A percentile compares a stretch with the other conserved stretches of the same genome.
These are phyloP conservation scores for Nilaparvata lugens DNA, from an alignment of 1,140 invertebrate genomes.

Conservation along the genomic window DNA sequence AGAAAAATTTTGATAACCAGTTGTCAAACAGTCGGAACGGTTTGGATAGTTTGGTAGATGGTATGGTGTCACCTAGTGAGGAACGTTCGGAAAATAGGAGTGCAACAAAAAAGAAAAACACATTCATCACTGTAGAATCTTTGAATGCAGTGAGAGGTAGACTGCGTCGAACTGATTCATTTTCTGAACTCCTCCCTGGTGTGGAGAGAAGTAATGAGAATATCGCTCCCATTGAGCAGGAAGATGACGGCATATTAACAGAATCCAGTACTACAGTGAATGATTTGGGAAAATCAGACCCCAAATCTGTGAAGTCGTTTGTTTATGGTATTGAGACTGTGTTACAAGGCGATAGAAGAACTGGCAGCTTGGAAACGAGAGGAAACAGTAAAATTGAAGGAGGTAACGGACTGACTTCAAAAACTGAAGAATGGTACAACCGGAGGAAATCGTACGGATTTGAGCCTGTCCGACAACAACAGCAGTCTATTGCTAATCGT, in stretches of 20 bases:
- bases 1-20: neutral
- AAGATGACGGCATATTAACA: slow-evolving; percentile 38
- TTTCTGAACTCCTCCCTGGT: too few relatives aligned
- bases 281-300: slow-evolving; percentile 15
- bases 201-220: neutral
- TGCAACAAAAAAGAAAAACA: slow-evolving; percentile 25
- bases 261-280: slow-evolving; percentile 23
- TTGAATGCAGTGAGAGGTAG: slow-evolving; percentile 45
- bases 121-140: slow-evolving; percentile 47
- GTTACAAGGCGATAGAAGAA: slow-evolving; percentile 42
- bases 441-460: slow-evolving; percentile 63
- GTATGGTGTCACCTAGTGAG: neutral
- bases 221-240: slow-evolving; percentile 20
- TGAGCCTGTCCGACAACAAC: slow-evolving; percentile 44
- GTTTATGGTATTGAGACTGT: slow-evolving; percentile 37
- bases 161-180: slow-evolving; percentile 31
- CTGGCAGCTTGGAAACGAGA: slow-evolving; percentile 45
- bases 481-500: too few relatives aligned
- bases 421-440: slow-evolving; percentile 52
- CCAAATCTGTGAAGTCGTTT: slow-evolving; percentile 34
- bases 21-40: neutral
- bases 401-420: slow-evolving; percentile 33
- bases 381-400: slow-evolving; percentile 31
- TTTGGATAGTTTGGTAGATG: neutral
- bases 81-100: neutral